Conservation (phyloP, 2,113 vertebrate species). For the Oncorhynchus clarkii region DNA sequence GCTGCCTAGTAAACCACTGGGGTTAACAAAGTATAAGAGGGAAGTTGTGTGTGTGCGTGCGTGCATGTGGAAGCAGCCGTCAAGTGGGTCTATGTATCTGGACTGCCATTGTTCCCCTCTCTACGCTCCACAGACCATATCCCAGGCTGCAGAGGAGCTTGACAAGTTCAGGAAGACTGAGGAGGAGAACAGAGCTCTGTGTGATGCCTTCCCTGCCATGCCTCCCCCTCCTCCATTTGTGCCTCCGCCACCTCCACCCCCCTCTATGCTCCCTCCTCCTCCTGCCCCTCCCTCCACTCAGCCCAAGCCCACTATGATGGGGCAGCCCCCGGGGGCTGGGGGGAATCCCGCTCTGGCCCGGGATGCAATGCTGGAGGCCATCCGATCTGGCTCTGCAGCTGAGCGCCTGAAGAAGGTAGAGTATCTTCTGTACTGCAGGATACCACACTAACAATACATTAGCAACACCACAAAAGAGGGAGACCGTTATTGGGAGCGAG, state of each 20-base stretch:
- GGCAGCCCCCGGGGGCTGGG: slow-evolving; percentile 15
- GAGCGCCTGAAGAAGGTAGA: slow-evolving; percentile 86
- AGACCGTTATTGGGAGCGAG: neutral
- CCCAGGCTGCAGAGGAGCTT: slow-evolving; percentile 80
- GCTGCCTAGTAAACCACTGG: neutral
- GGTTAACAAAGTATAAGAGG: neutral
- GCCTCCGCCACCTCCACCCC: slow-evolving; percentile 39
- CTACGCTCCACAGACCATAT: slow-evolving; percentile 75
- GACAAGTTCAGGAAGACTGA: slow-evolving; percentile 54
- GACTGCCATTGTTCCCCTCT: slow-evolving; percentile 9
- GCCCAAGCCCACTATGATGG: slow-evolving; percentile 54
- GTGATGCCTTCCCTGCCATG: slow-evolving; percentile 31
- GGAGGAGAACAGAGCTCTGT: slow-evolving; percentile 14
- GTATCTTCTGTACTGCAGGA: neutral
- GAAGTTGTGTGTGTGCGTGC: neutral
- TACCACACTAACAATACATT: neutral
- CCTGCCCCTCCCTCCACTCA: slow-evolving; percentile 38
- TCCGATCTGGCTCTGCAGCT: slow-evolving; percentile 87
- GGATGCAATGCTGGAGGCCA: slow-evolving; percentile 87
- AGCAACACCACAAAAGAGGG: neutral
- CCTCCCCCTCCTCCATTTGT: slow-evolving; percentile 36
- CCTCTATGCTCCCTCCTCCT: slow-evolving; percentile 15
- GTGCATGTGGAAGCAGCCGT: neutral
- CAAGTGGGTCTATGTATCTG: no score
- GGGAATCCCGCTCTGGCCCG: slow-evolving; percentile 67